Conservation (phyloP, 2,113 vertebrate genomes). For the Stegostoma tigrinum region DNA sequence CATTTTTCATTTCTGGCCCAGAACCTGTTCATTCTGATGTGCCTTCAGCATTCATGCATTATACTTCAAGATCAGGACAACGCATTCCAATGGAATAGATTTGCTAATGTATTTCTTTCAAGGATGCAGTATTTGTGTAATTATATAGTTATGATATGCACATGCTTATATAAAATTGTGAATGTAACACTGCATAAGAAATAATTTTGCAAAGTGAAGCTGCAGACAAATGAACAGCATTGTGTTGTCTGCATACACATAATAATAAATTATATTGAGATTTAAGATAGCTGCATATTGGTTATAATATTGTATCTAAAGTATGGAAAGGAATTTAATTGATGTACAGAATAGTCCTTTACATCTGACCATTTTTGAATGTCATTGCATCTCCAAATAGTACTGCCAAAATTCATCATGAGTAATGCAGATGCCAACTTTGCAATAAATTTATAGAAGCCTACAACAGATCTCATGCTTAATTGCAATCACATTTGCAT, state of each 20-base stretch:
- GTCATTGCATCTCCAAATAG: slow-evolving; percentile 30
- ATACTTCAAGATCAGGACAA: neutral
- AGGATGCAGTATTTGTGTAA: neutral
- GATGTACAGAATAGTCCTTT: slow-evolving; percentile 8
- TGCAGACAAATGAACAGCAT: neutral
- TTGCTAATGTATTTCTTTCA: slow-evolving; percentile 1
- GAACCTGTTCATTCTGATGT: neutral
- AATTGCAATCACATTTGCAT: slow-evolving; percentile 99
- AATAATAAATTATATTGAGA: slow-evolving; percentile 8
- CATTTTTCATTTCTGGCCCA: slow-evolving; percentile 14
- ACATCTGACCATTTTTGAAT: slow-evolving; percentile 29
- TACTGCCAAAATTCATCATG: slow-evolving; percentile 92
- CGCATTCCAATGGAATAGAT: neutral
- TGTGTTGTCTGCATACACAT: neutral
- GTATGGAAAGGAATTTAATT: neutral
- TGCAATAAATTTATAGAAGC: slow-evolving; percentile 98
- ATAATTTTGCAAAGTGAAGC: neutral
- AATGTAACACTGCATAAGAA: neutral
- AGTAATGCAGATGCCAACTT: slow-evolving; percentile 99
- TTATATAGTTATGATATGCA: neutral
- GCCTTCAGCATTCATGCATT: slow-evolving; percentile 1
- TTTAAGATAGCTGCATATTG: neutral
- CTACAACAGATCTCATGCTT: slow-evolving; percentile 98
- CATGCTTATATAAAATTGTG: neutral
- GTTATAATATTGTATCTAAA: neutral